A percentile compares a stretch with the other conserved stretches of the same genome.
Conservation (phyloP, 64 coral and sea anemone genomes). For the Trachythela sp. region DNA sequence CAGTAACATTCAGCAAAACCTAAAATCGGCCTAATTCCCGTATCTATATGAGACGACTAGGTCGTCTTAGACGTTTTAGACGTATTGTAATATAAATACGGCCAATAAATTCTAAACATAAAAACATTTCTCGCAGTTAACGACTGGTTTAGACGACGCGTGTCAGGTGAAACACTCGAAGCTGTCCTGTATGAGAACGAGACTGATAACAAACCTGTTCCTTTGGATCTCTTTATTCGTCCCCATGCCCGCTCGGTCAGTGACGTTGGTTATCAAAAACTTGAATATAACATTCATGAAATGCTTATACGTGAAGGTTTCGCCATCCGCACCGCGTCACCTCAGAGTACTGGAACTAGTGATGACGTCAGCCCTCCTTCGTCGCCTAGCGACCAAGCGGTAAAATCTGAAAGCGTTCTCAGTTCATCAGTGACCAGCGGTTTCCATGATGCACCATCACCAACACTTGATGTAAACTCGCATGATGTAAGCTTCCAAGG, state of each 20-base stretch:
- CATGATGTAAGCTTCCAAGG: background rate
- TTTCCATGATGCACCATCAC: background rate
- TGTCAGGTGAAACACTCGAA: background rate
- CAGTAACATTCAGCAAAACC: no score
- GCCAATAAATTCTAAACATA: background rate
- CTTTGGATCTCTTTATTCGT: background rate
- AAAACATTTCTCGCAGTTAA: background rate
- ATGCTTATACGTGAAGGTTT: slow-evolving; percentile 1
- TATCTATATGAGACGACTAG: no score
- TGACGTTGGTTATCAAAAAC: background rate
- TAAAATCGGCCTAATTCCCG: no score
- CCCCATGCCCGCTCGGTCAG: background rate
- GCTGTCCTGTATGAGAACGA: background rate
- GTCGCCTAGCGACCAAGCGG: background rate
- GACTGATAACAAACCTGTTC: background rate
- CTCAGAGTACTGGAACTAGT: background rate
- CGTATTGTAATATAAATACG: no score
- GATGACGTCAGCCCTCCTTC: background rate
- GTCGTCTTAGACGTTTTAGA: no score
- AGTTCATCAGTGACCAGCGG: background rate
- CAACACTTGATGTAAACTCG: background rate
- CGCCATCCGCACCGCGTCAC: background rate
- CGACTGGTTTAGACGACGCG: slow-evolving; percentile 3
- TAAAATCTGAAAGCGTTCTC: background rate
- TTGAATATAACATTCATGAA: slow-evolving; percentile 6